Conservation (phyloP, 2,113 vertebrate species). For the Crotalus viridis region DNA sequence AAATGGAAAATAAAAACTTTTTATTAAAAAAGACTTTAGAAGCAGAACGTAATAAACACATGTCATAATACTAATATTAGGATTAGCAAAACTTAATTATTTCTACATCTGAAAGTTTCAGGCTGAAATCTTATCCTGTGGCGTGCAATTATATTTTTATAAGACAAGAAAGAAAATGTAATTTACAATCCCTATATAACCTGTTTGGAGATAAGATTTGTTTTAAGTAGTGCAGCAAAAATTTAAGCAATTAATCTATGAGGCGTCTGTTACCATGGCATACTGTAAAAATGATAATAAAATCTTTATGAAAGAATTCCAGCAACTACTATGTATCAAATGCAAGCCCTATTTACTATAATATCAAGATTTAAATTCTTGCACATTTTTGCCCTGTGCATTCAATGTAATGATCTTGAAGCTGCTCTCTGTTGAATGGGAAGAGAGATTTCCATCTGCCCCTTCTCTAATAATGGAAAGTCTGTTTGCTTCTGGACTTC, state of each 20-base stretch:
- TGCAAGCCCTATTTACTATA: background rate
- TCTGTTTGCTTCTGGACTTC: background rate
- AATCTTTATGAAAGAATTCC: background rate
- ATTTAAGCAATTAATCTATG: background rate
- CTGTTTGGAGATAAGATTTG: background rate
- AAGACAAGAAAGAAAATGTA: background rate
- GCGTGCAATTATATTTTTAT: background rate
- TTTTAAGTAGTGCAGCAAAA: background rate
- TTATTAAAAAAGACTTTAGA: background rate
- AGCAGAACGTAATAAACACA: background rate
- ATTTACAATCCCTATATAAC: background rate
- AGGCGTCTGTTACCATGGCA: background rate
- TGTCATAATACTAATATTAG: background rate
- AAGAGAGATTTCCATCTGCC: background rate
- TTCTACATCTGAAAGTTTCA: background rate
- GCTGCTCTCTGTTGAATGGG: background rate
- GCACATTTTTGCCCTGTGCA: background rate
- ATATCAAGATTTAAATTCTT: background rate
- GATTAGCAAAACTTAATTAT: background rate
- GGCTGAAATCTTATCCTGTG: background rate
- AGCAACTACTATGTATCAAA: background rate
- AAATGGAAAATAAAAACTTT: no score
- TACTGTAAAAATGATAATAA: background rate
- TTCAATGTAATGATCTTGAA: no score
- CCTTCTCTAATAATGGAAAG: background rate